Base-by-base conservation (phyloP, 2,113 vertebrate genomes). In the Oceanodroma tethys region DNA sequence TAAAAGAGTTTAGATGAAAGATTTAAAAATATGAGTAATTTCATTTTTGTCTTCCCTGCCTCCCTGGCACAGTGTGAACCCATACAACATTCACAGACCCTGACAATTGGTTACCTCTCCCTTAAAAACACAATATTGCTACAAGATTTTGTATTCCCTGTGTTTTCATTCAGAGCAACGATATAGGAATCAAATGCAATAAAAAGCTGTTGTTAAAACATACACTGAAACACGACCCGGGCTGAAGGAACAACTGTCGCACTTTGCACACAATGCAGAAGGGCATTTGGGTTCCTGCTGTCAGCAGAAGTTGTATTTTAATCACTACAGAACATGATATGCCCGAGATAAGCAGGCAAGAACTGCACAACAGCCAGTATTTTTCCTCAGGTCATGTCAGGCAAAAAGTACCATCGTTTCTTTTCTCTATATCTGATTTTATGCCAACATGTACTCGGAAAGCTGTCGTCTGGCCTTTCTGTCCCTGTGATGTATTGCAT, bases 221-320 rank as follows among this genome's bases (percentile, higher is more conserved):
- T 40, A 68, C 14, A 20, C 68, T 87, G 94, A 89, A 96, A 96
- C 45, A 70, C 1, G 20, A 81, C 25, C 62, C 5, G 21, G 34
- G 26, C 43, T 66, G 67, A 36, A 72, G 75, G 75, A 94, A 86
- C 75, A 94, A 95, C 85, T 95, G 84, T 75, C 25, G 14, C 82
- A 87, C 43, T 87, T 94, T 65, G 52, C 74, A 55, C 86, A 74
- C 53, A 73, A 93, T 80, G 73, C 82, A 88, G 58, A 90, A 90
- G 79, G 81, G 68, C 78, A 81, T 90, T 83, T 82, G 55, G 34
- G 92, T 94, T 94, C 85, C 75, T 92, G 80, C 85, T 88, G 86
- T 70, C 79, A 88, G 68, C 79, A 95, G 73, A 70, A 96, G 19
- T 40, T 94, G 91, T 88, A 89, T 96, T 96, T 95, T 96, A 90